phyloP scores from a whole-genome alignment of 2,797 vertebrate genomes.

The Echeneis naucrates region DNA sequence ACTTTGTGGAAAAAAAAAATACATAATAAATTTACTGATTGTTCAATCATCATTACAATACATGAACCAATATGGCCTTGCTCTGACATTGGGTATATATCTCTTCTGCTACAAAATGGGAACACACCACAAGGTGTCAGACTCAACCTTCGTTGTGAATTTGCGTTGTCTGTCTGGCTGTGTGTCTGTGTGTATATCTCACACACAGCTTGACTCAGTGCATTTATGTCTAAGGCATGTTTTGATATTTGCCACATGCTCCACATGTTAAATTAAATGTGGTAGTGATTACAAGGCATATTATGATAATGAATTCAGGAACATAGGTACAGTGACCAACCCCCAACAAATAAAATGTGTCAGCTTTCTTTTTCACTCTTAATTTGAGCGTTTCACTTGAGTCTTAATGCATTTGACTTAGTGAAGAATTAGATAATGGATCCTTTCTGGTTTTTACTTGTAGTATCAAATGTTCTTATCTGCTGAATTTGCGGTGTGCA shows the following conservation, averaged over 20 bases:
- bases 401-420: slow-evolving; percentile 6
- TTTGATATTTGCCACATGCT: slow-evolving; percentile 14
- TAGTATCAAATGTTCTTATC: slow-evolving; percentile 19
- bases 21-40: background rate
- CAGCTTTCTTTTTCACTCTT: slow-evolving; percentile 4
- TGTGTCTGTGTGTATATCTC: background rate
- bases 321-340: background rate
- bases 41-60: background rate
- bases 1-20: no score
- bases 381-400: slow-evolving; percentile 26
- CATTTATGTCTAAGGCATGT: slow-evolving; percentile 21
- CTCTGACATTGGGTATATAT: background rate
- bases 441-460: background rate
- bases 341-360: background rate
- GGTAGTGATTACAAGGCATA: slow-evolving; percentile 10
- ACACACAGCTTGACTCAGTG: slow-evolving; percentile 9
- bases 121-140: slow-evolving; percentile 83
- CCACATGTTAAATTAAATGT: slow-evolving; percentile 2
- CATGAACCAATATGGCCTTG: background rate
- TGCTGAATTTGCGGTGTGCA: background rate
- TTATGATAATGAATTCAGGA: slow-evolving; percentile 3
- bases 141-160: slow-evolving; percentile 46
- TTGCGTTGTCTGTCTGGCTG: background rate
- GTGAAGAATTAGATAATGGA: background rate
- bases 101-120: slow-evolving; percentile 16